These are phyloP conservation scores for Rutpela maculata DNA, from an alignment of 2,888 invertebrate genomes.

Conservation along the genomic window DNA sequence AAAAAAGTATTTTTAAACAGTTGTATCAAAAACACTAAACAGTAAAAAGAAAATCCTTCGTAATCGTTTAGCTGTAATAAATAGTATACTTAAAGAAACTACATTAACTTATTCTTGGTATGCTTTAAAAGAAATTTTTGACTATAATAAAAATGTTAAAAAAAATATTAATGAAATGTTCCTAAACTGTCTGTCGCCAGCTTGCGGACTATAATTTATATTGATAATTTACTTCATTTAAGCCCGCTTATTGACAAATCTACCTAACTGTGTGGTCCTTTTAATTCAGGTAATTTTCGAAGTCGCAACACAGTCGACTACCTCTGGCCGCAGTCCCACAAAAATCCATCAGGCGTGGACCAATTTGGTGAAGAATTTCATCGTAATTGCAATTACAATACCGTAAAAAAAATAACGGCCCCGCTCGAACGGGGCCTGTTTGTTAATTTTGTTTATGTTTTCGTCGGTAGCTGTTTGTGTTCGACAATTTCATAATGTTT, in stretches of 20 bases:
- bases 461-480: slow-evolving; percentile 16
- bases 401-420: slow-evolving; percentile 2
- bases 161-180: too few relatives aligned
- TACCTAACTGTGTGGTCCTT: not conserved
- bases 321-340: not conserved
- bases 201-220: too few relatives aligned
- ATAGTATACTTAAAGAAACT: too few relatives aligned
- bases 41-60: too few relatives aligned
- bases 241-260: not conserved
- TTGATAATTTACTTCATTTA: not conserved
- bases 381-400: slow-evolving; percentile 1
- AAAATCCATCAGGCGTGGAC: not conserved
- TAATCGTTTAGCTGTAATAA: too few relatives aligned
- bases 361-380: not conserved
- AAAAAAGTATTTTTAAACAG: too few relatives aligned
- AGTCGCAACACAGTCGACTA: not conserved
- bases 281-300: not conserved
- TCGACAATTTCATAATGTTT: slow-evolving; percentile 25
- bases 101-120: too few relatives aligned
- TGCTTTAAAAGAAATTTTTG: too few relatives aligned
- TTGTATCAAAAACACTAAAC: too few relatives aligned
- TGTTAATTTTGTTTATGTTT: slow-evolving; percentile 17
- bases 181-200: too few relatives aligned
- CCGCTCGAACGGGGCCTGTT: not conserved
- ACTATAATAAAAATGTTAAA: too few relatives aligned